These are phyloP conservation scores for Macquaria australasica DNA, from an alignment of 2,113 vertebrate genomes.

Conservation along the genomic window DNA sequence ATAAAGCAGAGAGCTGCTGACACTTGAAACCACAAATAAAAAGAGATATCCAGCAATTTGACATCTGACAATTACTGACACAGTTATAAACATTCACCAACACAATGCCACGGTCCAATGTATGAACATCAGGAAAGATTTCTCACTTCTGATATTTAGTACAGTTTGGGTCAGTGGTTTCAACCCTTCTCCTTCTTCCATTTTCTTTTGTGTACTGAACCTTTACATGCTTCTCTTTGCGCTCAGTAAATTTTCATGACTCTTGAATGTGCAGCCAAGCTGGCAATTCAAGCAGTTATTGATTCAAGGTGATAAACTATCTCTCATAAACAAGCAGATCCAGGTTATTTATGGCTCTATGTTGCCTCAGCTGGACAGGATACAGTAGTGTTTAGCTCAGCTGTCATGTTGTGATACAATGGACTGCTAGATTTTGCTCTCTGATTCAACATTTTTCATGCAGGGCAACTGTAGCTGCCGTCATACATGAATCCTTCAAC, in stretches of 20 bases:
- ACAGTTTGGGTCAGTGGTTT: background rate
- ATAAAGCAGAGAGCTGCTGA: slow-evolving; percentile 26
- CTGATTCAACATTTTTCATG: slow-evolving; percentile 50
- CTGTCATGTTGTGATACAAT: slow-evolving; percentile 36
- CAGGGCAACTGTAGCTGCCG: background rate
- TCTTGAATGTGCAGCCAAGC: slow-evolving; percentile 44
- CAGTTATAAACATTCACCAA: background rate
- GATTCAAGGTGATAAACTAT: slow-evolving; percentile 53
- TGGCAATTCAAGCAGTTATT: slow-evolving; percentile 47
- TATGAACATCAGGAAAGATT: background rate
- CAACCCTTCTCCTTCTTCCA: background rate
- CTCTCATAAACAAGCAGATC: slow-evolving; percentile 43
- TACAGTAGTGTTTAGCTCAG: slow-evolving; percentile 20
- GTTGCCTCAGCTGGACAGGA: slow-evolving; percentile 22
- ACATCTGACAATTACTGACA: slow-evolving; percentile 17
- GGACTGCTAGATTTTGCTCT: slow-evolving; percentile 5
- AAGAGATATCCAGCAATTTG: slow-evolving; percentile 1
- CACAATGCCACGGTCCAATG: background rate
- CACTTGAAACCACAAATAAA: slow-evolving; percentile 10
- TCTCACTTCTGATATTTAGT: background rate
- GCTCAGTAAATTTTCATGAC: slow-evolving; percentile 58
- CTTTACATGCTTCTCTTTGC: slow-evolving; percentile 44
- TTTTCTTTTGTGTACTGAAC: slow-evolving; percentile 33
- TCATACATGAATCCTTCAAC: slow-evolving; percentile 30
- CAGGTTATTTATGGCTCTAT: slow-evolving; percentile 22